Evolutionary conservation across 1,140 invertebrate genomes (phyloP), one percentile per base, ranked within the genome.

Genomic region (Rhopalosiphum padi): DNA sequence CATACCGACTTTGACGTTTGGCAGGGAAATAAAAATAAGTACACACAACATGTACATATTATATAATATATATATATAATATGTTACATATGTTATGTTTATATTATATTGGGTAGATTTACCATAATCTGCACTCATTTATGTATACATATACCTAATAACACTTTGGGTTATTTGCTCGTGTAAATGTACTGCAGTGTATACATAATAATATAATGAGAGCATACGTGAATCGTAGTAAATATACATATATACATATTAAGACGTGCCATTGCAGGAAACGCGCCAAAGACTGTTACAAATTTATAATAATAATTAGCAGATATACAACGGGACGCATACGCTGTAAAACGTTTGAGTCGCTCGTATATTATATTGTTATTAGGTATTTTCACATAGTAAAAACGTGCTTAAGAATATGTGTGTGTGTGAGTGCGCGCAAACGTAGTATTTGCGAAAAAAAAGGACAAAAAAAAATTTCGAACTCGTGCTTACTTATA

Each of bases 351-450:
- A 43, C 46, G 43, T 48, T 48, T 0, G 15, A 77, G 60, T 77
- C 86, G 43, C 11, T 30, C 18, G 43, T 87, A 46, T 86, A 48
- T 46, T 25, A 43, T 48, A 48, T n/a, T 46, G 43, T 87, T 87
- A 48, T 87, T 87, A n/a, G 46, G n/a, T 87, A 21, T 87, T 46
- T 87, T 87, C 86, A 48, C 43, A 48, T 46, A 87, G 30, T n/a
- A 48, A 87, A 87, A 87, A 87, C 0, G 18, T 48, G 7, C 60
- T 35, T 43, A 30, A 85, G 2, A 22, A 25, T 51, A 4, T 51
- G 48, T 51, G 25, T 60, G 25, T 5, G 53, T 55, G 23, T 30
- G 23, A 25, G 23, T 25, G 8, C 23, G 35, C 8, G 7, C 41
- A 43, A 30, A 11, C 9, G 22, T 9, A 41, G 83, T 86, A 25